phyloP scores from a whole-genome alignment of 2,113 vertebrate species.

The Miniopterus natalensis region DNA sequence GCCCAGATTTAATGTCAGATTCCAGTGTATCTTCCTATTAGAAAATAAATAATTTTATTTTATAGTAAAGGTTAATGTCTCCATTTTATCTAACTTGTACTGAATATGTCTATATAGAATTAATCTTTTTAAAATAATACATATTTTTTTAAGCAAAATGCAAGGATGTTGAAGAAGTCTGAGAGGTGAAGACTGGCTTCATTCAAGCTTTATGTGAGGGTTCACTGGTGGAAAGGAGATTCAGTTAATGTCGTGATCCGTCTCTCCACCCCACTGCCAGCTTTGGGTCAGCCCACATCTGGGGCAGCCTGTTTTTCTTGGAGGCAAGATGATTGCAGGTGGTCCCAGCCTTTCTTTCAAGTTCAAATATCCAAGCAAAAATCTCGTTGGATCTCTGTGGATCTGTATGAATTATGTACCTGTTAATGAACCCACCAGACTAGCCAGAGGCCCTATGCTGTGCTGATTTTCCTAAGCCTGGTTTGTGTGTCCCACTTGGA shows the following conservation, averaged over 20 bases:
- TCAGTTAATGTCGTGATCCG: background rate
- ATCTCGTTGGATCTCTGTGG: background rate
- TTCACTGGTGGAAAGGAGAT: background rate
- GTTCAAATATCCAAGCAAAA: background rate
- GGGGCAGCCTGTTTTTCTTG: background rate
- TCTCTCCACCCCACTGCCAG: background rate
- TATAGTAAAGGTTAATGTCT: background rate
- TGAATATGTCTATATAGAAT: background rate
- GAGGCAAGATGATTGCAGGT: background rate
- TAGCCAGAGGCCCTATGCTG: background rate
- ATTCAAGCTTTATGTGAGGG: background rate
- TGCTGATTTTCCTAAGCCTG: background rate
- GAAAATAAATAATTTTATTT: slow-evolving; percentile 33
- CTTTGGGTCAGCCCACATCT: background rate
- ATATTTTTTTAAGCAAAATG: background rate
- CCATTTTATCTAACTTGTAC: background rate
- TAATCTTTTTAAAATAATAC: background rate
- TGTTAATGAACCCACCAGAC: background rate
- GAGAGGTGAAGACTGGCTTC: background rate
- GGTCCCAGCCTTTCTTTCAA: background rate
- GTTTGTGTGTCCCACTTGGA: background rate
- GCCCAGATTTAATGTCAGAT: background rate
- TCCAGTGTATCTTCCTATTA: background rate
- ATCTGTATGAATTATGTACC: background rate
- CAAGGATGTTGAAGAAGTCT: background rate